Percentiles rank a stretch among this genome's conserved stretches.
Conservation (phyloP, 2,888 invertebrate genomes). For the Plagodis dolabraria region DNA sequence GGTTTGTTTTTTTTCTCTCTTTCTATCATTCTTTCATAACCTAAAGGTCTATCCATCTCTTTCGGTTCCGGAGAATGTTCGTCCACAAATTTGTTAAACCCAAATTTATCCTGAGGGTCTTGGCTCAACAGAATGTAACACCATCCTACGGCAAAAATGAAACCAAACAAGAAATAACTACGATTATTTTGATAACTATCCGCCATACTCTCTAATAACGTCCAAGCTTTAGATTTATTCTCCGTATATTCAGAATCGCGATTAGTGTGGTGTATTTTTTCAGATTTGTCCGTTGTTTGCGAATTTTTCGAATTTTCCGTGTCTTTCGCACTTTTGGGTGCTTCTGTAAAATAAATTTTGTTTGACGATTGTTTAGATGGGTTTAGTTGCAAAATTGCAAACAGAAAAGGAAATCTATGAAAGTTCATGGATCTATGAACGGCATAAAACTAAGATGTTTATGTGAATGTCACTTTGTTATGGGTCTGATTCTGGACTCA, state of each 20-base stretch:
- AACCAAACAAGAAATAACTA: conserved; percentile 58
- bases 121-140: conserved; percentile 34
- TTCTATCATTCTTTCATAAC: conserved; percentile 60
- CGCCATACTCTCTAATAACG: conserved; percentile 61
- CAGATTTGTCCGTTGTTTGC: conserved; percentile 38
- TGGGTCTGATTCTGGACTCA: too few relatives aligned
- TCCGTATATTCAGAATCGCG: conserved; percentile 59
- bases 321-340: conserved; percentile 54
- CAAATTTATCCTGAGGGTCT: conserved; percentile 51
- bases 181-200: conserved; percentile 60
- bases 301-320: conserved; percentile 23
- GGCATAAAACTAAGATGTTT: too few relatives aligned
- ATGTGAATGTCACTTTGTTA: too few relatives aligned
- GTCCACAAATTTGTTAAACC: conserved; percentile 42
- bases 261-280: conserved; percentile 67
- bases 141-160: conserved; percentile 48
- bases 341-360: conserved; percentile 74
- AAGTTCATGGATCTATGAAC: too few relatives aligned
- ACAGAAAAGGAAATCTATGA: neutral
- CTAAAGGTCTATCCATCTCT: conserved; percentile 57
- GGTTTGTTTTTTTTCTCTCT: conserved; percentile 59
- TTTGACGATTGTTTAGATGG: conserved; percentile 23
- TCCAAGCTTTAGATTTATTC: conserved; percentile 55
- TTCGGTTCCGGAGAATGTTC: conserved; percentile 30
- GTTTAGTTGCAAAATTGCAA: conserved; percentile 10